Conservation (phyloP, 2,888 invertebrate species). For the Drosophila pseudotalamancana region DNA sequence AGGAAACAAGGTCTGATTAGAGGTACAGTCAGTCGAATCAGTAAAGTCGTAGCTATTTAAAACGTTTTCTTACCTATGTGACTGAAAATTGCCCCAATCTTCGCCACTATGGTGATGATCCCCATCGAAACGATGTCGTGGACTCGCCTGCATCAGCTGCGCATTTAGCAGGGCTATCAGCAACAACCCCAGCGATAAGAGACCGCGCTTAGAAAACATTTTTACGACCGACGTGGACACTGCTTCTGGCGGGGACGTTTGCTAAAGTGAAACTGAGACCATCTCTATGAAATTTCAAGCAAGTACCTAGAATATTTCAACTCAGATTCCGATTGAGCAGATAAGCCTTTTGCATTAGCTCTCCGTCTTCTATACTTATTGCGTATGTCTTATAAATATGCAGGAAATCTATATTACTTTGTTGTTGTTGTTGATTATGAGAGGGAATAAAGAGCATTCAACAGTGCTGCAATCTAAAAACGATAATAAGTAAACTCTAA, state of each 20-base stretch:
- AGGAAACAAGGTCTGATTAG: conserved; percentile 2
- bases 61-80: conserved; percentile 15
- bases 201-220: conserved; percentile 35
- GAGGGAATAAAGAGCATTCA: not conserved
- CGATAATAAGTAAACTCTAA: too few relatives aligned
- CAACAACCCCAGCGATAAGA: conserved; percentile 58
- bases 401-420: not conserved
- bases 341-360: conserved; percentile 28
- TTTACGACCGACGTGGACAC: not conserved
- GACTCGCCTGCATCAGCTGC: conserved; percentile 43
- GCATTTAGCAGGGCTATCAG: conserved; percentile 54
- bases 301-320: not conserved
- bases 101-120: conserved; percentile 6
- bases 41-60: not conserved
- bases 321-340: not conserved
- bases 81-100: conserved; percentile 12
- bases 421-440: not conserved
- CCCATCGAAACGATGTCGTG: conserved; percentile 34
- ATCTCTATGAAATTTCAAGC: not conserved
- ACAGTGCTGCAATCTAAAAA: not conserved
- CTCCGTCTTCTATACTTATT: too few relatives aligned
- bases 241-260: conserved; percentile 1
- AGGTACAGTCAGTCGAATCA: not conserved
- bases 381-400: not conserved
- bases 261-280: conserved; percentile 45